Conservation (phyloP, 2,113 vertebrate species). For the Chamaetylas fuelleborni region DNA sequence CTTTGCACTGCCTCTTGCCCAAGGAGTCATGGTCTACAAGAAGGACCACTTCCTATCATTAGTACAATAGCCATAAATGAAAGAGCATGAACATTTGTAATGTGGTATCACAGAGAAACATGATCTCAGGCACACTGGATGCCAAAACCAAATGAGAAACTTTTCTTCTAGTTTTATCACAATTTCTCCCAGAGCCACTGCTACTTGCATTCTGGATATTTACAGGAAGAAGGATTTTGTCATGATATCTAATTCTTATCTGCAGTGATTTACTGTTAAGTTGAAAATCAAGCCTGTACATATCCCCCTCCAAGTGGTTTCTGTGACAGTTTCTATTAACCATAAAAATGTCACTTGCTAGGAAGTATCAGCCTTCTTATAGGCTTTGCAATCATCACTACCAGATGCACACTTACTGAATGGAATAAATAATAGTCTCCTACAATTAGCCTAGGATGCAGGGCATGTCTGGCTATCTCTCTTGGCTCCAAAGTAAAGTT, state of each 20-base stretch:
- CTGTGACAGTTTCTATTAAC: constrained; percentile 62
- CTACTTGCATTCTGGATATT: constrained; percentile 38
- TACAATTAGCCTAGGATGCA: constrained; percentile 56
- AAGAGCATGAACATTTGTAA: not conserved
- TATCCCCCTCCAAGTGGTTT: constrained; percentile 53
- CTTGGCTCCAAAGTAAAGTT: not conserved
- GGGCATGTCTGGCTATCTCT: constrained; percentile 21
- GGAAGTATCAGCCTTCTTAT: constrained; percentile 63
- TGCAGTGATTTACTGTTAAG: constrained; percentile 57
- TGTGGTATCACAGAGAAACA: not conserved
- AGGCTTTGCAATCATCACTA: constrained; percentile 59
- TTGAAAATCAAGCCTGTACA: constrained; percentile 54
- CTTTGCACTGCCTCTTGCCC: not conserved
- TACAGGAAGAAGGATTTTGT: constrained; percentile 42
- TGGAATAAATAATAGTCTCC: constrained; percentile 40
- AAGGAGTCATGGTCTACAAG: not conserved
- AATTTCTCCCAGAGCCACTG: not conserved
- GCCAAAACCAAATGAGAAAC: constrained; percentile 23
- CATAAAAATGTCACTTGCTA: constrained; percentile 68
- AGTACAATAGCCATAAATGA: not conserved
- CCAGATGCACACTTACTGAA: constrained; percentile 53
- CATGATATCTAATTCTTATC: constrained; percentile 60
- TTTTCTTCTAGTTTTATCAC: constrained; percentile 31
- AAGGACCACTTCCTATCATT: not conserved
- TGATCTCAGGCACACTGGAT: not conserved